Evolutionary conservation across 2,888 invertebrate species (phyloP).

Genomic region (Coleophora flavipennella): DNA sequence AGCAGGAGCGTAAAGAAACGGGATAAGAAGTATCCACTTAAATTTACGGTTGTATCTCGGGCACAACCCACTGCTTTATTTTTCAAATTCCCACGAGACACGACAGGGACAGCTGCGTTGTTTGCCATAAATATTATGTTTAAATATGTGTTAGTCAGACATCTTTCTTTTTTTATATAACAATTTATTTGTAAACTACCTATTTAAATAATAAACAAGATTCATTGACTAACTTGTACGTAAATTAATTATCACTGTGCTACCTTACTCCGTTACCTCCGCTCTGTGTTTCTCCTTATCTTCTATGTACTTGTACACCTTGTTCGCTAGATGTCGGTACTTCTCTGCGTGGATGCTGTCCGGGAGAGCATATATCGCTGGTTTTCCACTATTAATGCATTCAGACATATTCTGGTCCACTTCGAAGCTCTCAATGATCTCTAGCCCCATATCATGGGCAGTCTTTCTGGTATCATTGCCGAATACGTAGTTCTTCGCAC

Average conservation of each 20-base stretch:
- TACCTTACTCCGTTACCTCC: slow-evolving; percentile 35
- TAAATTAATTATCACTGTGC: slow-evolving; percentile 11
- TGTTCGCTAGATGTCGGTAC: slow-evolving; percentile 56
- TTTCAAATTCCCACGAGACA: neutral
- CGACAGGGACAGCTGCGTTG: slow-evolving; percentile 10
- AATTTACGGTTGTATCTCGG: too few species aligned
- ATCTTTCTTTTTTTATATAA: slow-evolving; percentile 25
- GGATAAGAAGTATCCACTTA: too few species aligned
- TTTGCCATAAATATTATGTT: slow-evolving; percentile 21
- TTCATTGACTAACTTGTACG: slow-evolving; percentile 30
- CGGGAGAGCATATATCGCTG: slow-evolving; percentile 79
- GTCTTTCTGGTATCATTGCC: slow-evolving; percentile 76
- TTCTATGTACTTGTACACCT: slow-evolving; percentile 57
- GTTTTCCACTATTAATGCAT: slow-evolving; percentile 81
- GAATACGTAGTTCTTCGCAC: slow-evolving; percentile 80
- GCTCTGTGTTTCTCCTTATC: slow-evolving; percentile 40
- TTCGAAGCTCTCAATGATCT: slow-evolving; percentile 81
- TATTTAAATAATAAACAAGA: slow-evolving; percentile 35
- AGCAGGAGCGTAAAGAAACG: too few species aligned
- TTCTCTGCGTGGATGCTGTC: slow-evolving; percentile 66
- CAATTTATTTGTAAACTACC: slow-evolving; percentile 39
- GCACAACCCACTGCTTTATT: too few species aligned
- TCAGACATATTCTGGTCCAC: slow-evolving; percentile 79
- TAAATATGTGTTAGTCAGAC: slow-evolving; percentile 21
- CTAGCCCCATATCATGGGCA: slow-evolving; percentile 76